Conservation (phyloP, 2,797 vertebrate genomes). For the Centroberyx gerrardi region DNA sequence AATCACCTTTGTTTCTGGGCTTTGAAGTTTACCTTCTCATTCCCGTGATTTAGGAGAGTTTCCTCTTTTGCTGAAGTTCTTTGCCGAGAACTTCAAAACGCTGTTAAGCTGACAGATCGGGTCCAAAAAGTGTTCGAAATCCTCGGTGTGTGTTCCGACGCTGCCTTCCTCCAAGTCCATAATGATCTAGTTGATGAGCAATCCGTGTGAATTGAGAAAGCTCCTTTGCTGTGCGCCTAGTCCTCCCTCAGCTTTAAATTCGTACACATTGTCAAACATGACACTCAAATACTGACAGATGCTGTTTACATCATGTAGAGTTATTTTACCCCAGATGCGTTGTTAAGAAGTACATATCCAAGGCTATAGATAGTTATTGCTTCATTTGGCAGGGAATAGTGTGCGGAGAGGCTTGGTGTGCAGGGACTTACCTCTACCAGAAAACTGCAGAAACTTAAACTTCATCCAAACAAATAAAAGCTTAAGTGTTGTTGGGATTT, state of each 20-base stretch:
- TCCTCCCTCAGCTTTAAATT: too few species aligned
- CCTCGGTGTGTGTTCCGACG: too few species aligned
- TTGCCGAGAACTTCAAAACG: neutral
- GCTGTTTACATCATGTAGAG: neutral
- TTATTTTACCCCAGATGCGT: neutral
- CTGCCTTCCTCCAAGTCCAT: neutral
- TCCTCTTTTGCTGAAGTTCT: too few species aligned
- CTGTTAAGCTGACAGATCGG: neutral
- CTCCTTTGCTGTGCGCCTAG: too few species aligned
- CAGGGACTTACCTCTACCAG: neutral
- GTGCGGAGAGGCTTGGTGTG: constrained; percentile 11
- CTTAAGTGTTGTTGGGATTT: constrained; percentile 28
- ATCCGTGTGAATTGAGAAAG: too few species aligned
- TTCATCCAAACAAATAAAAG: neutral
- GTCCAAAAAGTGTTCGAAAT: neutral
- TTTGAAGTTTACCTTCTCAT: neutral
- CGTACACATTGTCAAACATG: neutral
- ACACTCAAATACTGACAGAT: neutral
- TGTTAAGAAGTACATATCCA: constrained; percentile 13
- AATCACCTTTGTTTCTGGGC: constrained; percentile 1
- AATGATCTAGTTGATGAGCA: neutral
- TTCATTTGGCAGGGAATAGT: constrained; percentile 30
- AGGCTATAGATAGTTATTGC: neutral
- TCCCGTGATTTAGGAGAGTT: neutral
- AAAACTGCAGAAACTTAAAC: neutral